A percentile compares a stretch with the other conserved stretches of the same genome.
phyloP scores from a whole-genome alignment of 2,888 invertebrate genomes.

The Quadroppia sp. region DNA sequence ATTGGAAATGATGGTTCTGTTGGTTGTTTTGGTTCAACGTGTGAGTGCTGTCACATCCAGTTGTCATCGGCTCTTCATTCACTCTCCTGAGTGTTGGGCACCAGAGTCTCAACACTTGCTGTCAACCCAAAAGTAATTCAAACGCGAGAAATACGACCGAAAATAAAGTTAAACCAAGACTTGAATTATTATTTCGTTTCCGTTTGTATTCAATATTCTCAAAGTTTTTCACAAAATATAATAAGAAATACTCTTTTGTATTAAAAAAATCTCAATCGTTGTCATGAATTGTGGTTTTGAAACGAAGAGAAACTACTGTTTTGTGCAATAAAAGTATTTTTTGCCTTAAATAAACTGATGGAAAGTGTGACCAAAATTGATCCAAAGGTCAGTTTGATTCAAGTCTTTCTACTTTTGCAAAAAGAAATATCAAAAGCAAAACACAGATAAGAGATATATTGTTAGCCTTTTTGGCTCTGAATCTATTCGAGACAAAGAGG shows the following conservation, averaged over 20 bases:
- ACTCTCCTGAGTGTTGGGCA: not conserved
- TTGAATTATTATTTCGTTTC: not conserved
- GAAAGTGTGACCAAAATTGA: not conserved
- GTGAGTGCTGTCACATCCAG: slow-evolving; percentile 11
- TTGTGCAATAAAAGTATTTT: not conserved
- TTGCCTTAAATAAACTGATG: not conserved
- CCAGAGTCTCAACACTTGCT: not conserved
- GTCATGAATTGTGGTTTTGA: slow-evolving; percentile 18
- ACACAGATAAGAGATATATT: slow-evolving; percentile 1
- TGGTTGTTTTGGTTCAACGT: not conserved
- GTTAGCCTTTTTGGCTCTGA: not conserved
- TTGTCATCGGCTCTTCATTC: not conserved
- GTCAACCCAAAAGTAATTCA: not conserved
- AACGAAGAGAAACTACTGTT: not conserved
- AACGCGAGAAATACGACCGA: not conserved
- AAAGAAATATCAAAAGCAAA: not conserved
- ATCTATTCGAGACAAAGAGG: not conserved
- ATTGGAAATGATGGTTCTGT: not conserved
- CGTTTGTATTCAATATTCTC: no score
- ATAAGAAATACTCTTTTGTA: not conserved
- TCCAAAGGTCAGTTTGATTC: not conserved
- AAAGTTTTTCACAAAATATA: no score
- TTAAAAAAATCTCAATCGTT: not conserved
- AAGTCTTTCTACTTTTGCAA: not conserved
- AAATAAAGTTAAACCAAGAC: not conserved